Percentiles rank a stretch among this genome's conserved stretches.
phyloP scores from a whole-genome alignment of 2,797 vertebrate genomes.

The Percopsis omiscomaycus region DNA sequence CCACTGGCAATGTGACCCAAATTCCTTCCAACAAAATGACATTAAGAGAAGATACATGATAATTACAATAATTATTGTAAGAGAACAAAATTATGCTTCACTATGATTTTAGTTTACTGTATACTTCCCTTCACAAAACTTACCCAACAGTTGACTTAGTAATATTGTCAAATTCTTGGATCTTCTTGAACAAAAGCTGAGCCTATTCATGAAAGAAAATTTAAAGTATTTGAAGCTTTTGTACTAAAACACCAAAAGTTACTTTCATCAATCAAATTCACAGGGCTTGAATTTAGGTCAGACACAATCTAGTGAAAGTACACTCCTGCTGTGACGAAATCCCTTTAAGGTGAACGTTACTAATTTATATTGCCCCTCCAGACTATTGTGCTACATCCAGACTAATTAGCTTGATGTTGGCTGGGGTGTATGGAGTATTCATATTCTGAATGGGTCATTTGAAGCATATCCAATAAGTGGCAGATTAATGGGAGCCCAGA shows the following conservation, averaged over 20 bases:
- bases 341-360: constrained; percentile 73
- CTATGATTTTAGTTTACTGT: too few relatives aligned
- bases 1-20: constrained; percentile 83
- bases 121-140: constrained; percentile 31
- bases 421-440: constrained; percentile 70
- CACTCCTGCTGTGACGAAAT: constrained; percentile 74
- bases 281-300: too few relatives aligned
- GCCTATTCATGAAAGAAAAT: constrained; percentile 62
- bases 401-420: constrained; percentile 82
- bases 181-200: constrained; percentile 76
- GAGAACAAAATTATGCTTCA: too few relatives aligned
- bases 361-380: constrained; percentile 75
- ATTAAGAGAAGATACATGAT: background rate
- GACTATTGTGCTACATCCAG: constrained; percentile 77
- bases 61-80: constrained; percentile 1
- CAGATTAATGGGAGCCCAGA: constrained; percentile 63
- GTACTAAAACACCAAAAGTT: background rate
- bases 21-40: constrained; percentile 58
- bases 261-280: background rate
- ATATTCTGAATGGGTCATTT: constrained; percentile 75
- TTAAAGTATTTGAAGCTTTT: background rate
- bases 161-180: constrained; percentile 63
- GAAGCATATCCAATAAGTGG: constrained; percentile 72
- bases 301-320: constrained; percentile 31
- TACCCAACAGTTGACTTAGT: constrained; percentile 68